A percentile compares a stretch with the other conserved stretches of the same genome.
Evolutionary conservation across 2,797 vertebrate species (phyloP).

Genomic region (Protonibea diacanthus): DNA sequence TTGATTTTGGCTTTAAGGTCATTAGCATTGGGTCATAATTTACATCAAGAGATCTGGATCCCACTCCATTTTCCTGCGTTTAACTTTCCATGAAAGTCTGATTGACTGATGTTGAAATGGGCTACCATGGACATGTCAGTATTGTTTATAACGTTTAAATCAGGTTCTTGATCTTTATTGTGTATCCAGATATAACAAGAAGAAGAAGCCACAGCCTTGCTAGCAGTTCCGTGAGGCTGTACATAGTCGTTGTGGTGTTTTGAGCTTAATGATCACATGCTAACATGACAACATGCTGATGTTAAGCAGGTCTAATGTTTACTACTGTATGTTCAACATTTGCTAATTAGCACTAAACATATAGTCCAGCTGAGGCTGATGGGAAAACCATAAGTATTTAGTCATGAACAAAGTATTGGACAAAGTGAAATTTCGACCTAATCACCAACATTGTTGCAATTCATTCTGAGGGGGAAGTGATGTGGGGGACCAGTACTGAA

Average conservation of each 20-base stretch:
- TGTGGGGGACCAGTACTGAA: neutral
- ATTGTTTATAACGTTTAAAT: neutral
- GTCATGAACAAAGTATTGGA: neutral
- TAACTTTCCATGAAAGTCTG: neutral
- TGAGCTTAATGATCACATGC: no score
- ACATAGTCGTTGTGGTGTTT: neutral
- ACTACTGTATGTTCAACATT: no score
- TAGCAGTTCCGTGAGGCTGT: neutral
- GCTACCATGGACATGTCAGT: neutral
- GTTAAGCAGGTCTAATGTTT: neutral
- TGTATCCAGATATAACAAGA: neutral
- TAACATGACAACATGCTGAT: neutral
- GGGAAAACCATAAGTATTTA: neutral
- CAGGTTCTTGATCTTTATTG: neutral
- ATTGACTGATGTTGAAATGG: conserved; percentile 4
- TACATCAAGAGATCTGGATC: conserved; percentile 9
- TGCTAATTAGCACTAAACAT: no score
- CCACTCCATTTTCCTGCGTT: neutral
- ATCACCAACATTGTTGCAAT: neutral
- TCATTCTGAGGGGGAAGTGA: neutral
- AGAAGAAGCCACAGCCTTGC: neutral
- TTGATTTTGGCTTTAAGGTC: conserved; percentile 40
- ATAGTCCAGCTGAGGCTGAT: no score
- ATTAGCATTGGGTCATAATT: conserved; percentile 21
- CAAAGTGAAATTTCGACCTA: neutral